Base-by-base conservation (phyloP, 2,888 invertebrate species). In the Rhorus exstirpatorius region DNA sequence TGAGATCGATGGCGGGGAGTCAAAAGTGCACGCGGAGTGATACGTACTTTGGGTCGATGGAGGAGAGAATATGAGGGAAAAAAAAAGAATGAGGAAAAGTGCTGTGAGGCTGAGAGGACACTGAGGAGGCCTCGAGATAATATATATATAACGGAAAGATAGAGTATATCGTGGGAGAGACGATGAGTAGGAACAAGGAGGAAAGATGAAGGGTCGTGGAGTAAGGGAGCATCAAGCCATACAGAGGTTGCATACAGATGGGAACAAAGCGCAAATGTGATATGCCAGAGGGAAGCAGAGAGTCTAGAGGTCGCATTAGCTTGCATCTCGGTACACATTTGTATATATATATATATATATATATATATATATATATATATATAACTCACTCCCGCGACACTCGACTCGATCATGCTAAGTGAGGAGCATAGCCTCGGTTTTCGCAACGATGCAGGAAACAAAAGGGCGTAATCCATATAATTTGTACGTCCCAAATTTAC, bases 341-440 rank as follows among this genome's bases (percentile, higher is more conserved):
- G 3, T 31, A 31, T 31, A 31, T 3, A 2, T 31, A 3, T n/a
- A n/a, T n/a, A n/a, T n/a, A n/a, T n/a, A n/a, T 60, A 49, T 58
- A 26, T 65, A 58, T 35, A 63, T 35, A 63, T 60, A 49, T 58
- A 26, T 65, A 58, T 60, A 49, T 58, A 26, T 65, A 58, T 35
- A 63, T 35, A 63, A 38, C 26, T 49, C 51, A 12, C n/a, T 12
- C 10, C n/a, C 49, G 7, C n/a, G 14, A 53, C 19, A 24, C 61
- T 63, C 68, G 44, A 65, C 31, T 76, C 71, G 75, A 76, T 81
- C 65, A 49, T 58, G 55, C 41, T 65, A 76, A 81, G 76, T 71
- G 76, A 58, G 38, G 71, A 46, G 35, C 24, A 60, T 31, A n/a
- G 14, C 31, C 51, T 26, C 46, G 58, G 38, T 75, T 31, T 53